These are phyloP conservation scores for Osmoderma eremita DNA, from an alignment of 2,888 invertebrate species.

Conservation along the genomic window DNA sequence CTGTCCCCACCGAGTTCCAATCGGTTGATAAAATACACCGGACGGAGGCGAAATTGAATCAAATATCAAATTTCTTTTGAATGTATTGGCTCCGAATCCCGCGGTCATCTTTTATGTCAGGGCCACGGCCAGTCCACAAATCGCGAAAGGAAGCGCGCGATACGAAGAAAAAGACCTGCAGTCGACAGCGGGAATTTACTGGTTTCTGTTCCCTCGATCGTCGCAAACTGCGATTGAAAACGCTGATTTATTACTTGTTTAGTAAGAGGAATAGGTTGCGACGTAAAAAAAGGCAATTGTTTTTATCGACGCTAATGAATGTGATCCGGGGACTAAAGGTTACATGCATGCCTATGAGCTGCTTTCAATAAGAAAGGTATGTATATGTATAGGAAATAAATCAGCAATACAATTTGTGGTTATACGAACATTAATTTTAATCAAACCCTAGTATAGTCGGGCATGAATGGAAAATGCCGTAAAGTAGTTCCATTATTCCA, in stretches of 20 bases:
- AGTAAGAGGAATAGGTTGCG: constrained; percentile 46
- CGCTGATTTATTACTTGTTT: constrained; percentile 47
- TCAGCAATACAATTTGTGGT: too few relatives aligned
- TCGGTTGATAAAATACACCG: constrained; percentile 18
- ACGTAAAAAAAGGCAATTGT: constrained; percentile 45
- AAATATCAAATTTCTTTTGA: constrained; percentile 34
- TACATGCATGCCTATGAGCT: too few relatives aligned
- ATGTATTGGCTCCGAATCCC: constrained; percentile 16
- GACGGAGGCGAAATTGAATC: constrained; percentile 28
- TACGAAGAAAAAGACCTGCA: constrained; percentile 34
- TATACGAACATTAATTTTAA: too few relatives aligned
- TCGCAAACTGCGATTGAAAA: constrained; percentile 46
- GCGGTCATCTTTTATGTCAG: constrained; percentile 33
- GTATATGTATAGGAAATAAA: too few relatives aligned
- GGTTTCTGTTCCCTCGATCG: constrained; percentile 40
- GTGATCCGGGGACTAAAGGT: background rate
- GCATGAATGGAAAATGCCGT: too few relatives aligned
- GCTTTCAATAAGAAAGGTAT: too few relatives aligned
- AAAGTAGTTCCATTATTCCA: too few relatives aligned
- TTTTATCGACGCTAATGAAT: constrained; percentile 40
- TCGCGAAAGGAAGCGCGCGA: constrained; percentile 24
- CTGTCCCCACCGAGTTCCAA: background rate
- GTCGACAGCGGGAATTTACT: constrained; percentile 45
- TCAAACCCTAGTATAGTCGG: too few relatives aligned
- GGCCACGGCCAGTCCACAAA: constrained; percentile 31